Evolutionary conservation across 2,888 invertebrate species (phyloP).

Genomic region (Leistus spinibarbis): DNA sequence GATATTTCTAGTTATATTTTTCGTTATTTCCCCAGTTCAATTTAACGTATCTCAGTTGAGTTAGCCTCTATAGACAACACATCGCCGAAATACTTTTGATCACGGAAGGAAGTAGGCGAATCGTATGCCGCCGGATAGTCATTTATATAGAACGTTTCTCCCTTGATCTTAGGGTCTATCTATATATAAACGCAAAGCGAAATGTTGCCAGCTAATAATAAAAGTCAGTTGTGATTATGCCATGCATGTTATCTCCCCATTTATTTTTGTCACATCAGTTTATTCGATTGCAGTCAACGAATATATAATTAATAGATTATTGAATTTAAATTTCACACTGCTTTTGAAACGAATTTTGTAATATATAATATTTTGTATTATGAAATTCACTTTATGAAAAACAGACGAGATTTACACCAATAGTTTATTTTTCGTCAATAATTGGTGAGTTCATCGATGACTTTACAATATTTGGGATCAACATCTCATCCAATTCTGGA

Average conservation of each 20-base stretch:
- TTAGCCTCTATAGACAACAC: not conserved
- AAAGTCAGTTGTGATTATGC: not conserved
- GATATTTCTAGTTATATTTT: constrained; percentile 8
- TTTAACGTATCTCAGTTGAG: constrained; percentile 4
- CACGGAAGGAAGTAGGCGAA: not conserved
- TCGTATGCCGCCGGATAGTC: not conserved
- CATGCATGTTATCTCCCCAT: not conserved
- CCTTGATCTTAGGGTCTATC: not conserved
- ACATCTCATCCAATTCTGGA: too few species aligned
- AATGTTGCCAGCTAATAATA: not conserved
- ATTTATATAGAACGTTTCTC: not conserved
- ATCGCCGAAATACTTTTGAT: not conserved
- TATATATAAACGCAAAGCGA: not conserved
- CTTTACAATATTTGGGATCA: too few species aligned
- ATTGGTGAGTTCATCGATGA: too few species aligned
- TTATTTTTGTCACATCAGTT: not conserved
- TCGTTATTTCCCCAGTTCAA: constrained; percentile 1
- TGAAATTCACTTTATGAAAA: too few species aligned
- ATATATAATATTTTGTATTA: too few species aligned
- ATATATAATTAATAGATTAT: too few species aligned
- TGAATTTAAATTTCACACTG: too few species aligned
- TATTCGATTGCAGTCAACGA: not conserved
- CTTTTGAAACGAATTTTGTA: too few species aligned
- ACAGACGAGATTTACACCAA: too few species aligned
- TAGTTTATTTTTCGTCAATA: too few species aligned